phyloP scores from a whole-genome alignment of 2,888 invertebrate genomes.

The Amitus sp. region DNA sequence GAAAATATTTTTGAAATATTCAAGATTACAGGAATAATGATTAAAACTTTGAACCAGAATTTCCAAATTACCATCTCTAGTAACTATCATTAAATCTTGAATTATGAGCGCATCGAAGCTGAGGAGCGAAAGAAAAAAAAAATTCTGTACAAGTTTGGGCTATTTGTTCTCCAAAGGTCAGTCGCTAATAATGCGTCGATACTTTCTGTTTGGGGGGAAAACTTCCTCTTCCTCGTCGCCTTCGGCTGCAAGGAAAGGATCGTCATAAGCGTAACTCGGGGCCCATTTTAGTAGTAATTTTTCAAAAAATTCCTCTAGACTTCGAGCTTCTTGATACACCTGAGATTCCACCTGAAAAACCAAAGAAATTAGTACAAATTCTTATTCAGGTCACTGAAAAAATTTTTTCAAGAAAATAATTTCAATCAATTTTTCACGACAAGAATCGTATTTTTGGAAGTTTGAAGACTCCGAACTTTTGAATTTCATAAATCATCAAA shows the following conservation, averaged over 20 bases:
- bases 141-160: constrained; percentile 23
- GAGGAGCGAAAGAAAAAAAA: no score
- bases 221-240: constrained; percentile 67
- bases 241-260: constrained; percentile 62
- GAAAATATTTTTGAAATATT: no score
- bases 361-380: background rate
- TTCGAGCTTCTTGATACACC: constrained; percentile 81
- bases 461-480: no score
- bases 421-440: no score
- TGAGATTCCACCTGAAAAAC: constrained; percentile 76
- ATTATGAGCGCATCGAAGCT: no score
- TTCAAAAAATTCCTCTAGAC: constrained; percentile 87
- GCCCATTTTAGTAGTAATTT: constrained; percentile 83
- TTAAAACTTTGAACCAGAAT: no score
- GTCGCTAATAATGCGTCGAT: constrained; percentile 67
- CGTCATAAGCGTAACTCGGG: constrained; percentile 76
- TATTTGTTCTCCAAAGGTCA: constrained; percentile 40
- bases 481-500: no score
- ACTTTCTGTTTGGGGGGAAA: constrained; percentile 68
- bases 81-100: no score
- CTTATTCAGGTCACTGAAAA: background rate
- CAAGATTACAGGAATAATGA: no score
- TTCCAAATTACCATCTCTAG: no score
- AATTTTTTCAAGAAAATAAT: background rate
- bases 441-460: no score